Conservation (phyloP, 2,797 vertebrate species). For the Manis javanica region DNA sequence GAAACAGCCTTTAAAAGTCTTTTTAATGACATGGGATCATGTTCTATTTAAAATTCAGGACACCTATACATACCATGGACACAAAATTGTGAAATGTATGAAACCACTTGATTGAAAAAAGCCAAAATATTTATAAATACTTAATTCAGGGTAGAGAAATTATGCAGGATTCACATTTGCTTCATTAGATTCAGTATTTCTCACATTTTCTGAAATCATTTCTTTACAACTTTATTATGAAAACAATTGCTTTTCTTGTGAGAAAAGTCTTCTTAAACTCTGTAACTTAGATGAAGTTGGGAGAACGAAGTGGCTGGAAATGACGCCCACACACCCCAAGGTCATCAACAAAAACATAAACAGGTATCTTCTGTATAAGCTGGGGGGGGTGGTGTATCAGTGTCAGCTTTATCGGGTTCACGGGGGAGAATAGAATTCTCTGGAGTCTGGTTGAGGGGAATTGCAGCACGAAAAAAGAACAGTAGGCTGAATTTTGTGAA, state of each 20-base stretch:
- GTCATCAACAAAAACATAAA: constrained; percentile 27
- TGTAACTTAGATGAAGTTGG: constrained; percentile 14
- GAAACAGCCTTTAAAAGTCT: background rate
- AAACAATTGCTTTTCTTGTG: background rate
- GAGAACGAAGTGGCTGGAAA: background rate
- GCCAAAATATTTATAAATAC: background rate
- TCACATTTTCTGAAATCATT: background rate
- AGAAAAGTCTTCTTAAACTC: background rate
- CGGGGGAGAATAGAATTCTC: background rate
- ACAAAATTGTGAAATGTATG: background rate
- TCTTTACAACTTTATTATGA: background rate
- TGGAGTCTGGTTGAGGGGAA: background rate
- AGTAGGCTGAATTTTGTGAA: background rate
- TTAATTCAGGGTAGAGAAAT: background rate
- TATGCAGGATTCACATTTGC: background rate
- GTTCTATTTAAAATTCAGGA: background rate
- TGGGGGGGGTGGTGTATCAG: background rate
- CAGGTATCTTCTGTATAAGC: background rate
- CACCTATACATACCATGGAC: background rate
- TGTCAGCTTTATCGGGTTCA: background rate
- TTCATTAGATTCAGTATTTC: background rate
- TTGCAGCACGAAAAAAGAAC: background rate
- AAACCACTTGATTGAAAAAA: background rate
- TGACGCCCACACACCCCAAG: background rate
- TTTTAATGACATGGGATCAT: background rate